Conservation (phyloP, 2,888 invertebrate genomes). For the Melikaiella ostensackeni region DNA sequence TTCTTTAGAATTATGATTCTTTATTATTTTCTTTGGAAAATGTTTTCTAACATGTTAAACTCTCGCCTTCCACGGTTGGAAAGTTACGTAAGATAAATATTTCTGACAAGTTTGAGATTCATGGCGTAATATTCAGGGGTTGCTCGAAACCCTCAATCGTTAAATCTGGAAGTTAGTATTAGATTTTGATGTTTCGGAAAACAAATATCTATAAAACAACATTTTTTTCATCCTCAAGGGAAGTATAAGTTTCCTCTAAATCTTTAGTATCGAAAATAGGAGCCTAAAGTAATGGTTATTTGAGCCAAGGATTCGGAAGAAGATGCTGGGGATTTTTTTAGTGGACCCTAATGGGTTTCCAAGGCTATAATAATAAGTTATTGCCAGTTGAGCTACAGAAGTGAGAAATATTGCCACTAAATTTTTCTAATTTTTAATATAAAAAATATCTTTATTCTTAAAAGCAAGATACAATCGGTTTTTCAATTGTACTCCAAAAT, state of each 20-base stretch:
- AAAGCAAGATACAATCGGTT: too few relatives aligned
- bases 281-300: neutral
- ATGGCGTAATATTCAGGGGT: neutral
- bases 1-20: neutral
- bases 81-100: neutral
- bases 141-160: neutral
- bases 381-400: neutral
- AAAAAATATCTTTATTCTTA: too few relatives aligned
- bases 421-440: neutral
- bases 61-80: neutral
- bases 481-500: too few relatives aligned
- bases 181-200: neutral
- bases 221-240: neutral
- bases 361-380: neutral
- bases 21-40: neutral
- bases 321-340: neutral
- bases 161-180: neutral
- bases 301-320: neutral
- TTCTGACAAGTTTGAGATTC: neutral
- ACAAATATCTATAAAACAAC: neutral
- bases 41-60: neutral
- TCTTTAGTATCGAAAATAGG: neutral
- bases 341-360: neutral
- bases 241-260: neutral
- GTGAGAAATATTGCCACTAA: neutral